A percentile compares a stretch with the other conserved stretches of the same genome.
These are phyloP conservation scores for Eilema sororculum DNA, from an alignment of 2,888 invertebrate species.

Conservation along the genomic window DNA sequence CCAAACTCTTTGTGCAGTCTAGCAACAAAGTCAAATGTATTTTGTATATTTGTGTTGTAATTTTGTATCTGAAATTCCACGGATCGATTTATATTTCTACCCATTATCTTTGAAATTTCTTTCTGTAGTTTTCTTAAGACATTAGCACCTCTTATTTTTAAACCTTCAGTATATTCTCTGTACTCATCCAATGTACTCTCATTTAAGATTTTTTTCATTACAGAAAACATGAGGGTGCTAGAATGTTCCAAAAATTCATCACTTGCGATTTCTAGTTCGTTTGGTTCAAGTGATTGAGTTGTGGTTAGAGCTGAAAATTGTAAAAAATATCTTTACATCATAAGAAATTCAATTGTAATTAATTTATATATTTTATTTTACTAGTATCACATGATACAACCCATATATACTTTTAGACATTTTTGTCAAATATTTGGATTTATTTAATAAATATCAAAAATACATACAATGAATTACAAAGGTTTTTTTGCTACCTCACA, in stretches of 20 bases:
- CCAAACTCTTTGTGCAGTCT: background rate
- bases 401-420: no score
- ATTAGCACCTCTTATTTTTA: background rate
- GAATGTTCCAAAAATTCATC: background rate
- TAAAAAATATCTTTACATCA: background rate
- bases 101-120: background rate
- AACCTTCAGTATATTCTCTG: constrained; percentile 2
- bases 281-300: background rate
- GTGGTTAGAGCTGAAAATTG: background rate
- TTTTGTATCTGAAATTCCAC: background rate
- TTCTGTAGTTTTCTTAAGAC: background rate
- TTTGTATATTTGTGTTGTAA: constrained; percentile 9
- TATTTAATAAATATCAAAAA: no score
- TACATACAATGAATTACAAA: no score
- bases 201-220: background rate
- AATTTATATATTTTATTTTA: no score
- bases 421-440: no score
- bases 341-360: background rate
- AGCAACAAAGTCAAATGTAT: background rate
- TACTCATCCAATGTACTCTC: background rate
- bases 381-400: background rate
- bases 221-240: background rate
- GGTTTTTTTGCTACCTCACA: no score
- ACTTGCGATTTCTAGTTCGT: background rate
- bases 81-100: background rate